A percentile compares a stretch with the other conserved stretches of the same genome.
Conservation (phyloP, 2,888 invertebrate species). For the Pristionchus fissidentatus region DNA sequence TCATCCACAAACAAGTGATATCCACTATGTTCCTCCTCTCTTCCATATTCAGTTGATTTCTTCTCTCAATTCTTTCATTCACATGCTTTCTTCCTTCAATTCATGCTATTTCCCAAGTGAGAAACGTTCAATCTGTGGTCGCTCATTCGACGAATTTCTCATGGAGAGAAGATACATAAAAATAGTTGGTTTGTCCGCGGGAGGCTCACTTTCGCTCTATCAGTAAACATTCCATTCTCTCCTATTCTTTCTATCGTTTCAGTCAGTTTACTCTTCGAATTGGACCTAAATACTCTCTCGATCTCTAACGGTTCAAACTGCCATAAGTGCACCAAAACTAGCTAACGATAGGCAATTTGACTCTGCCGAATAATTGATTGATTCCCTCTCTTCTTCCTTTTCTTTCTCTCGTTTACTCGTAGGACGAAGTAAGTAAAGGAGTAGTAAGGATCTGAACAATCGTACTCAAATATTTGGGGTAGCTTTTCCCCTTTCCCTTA, state of each 20-base stretch:
- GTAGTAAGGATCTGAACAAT: slow-evolving; percentile 35
- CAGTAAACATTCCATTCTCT: slow-evolving; percentile 17
- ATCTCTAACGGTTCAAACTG: too few relatives aligned
- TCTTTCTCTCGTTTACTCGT: slow-evolving; percentile 6
- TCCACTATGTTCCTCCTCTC: too few relatives aligned
- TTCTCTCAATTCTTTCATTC: too few relatives aligned
- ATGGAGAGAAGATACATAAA: slow-evolving; percentile 3
- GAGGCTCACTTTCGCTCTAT: not conserved
- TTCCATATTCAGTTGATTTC: too few relatives aligned
- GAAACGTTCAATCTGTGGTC: not conserved
- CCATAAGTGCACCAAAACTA: slow-evolving; percentile 3
- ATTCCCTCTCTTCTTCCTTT: not conserved
- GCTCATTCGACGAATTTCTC: slow-evolving; percentile 18
- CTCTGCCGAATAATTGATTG: too few relatives aligned
- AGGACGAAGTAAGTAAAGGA: slow-evolving; percentile 1
- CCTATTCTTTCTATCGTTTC: not conserved
- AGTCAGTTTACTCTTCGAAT: slow-evolving; percentile 22
- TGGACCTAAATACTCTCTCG: slow-evolving; percentile 9
- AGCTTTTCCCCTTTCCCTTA: slow-evolving; percentile 37
- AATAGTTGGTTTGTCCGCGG: slow-evolving; percentile 29
- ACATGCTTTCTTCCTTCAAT: not conserved
- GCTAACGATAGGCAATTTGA: not conserved
- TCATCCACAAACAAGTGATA: too few relatives aligned
- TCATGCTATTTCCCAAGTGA: not conserved
- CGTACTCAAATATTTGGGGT: slow-evolving; percentile 39